phyloP scores from a whole-genome alignment of 2,888 invertebrate species.

The Odontomyia ornata region DNA sequence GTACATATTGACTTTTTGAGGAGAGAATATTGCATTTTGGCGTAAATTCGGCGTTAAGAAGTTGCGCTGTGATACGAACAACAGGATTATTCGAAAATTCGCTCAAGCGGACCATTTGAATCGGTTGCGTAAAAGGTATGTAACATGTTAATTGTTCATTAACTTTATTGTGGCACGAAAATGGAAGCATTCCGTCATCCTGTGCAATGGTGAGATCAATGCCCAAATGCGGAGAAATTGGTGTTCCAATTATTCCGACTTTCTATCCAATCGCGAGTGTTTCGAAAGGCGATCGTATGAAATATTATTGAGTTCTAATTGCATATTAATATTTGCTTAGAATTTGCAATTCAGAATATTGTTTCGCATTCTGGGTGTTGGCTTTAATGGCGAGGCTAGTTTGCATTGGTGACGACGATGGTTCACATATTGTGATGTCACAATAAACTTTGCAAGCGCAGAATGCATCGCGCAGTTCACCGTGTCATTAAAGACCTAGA shows the following conservation, averaged over 20 bases:
- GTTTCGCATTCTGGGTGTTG: not conserved
- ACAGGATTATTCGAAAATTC: too few species aligned
- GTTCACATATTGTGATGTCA: conserved; percentile 17
- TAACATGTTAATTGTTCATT: not conserved
- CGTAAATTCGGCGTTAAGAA: not conserved
- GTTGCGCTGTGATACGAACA: too few species aligned
- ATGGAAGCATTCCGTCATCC: conserved; percentile 24
- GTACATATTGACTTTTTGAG: not conserved
- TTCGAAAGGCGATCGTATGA: too few species aligned
- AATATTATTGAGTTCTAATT: not conserved
- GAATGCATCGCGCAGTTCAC: too few species aligned
- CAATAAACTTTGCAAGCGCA: not conserved
- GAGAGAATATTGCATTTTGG: not conserved
- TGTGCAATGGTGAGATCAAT: not conserved
- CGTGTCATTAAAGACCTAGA: too few species aligned
- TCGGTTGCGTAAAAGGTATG: conserved; percentile 36
- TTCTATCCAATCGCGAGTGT: too few species aligned
- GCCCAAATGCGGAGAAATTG: not conserved
- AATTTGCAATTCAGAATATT: too few species aligned
- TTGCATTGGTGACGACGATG: not conserved
- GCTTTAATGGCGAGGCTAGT: not conserved
- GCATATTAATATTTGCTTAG: too few species aligned
- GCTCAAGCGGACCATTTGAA: too few species aligned
- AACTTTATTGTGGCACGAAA: not conserved
- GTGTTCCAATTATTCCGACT: too few species aligned